These are phyloP conservation scores for Florisuga fusca DNA, from an alignment of 2,797 vertebrate species.

Conservation along the genomic window DNA sequence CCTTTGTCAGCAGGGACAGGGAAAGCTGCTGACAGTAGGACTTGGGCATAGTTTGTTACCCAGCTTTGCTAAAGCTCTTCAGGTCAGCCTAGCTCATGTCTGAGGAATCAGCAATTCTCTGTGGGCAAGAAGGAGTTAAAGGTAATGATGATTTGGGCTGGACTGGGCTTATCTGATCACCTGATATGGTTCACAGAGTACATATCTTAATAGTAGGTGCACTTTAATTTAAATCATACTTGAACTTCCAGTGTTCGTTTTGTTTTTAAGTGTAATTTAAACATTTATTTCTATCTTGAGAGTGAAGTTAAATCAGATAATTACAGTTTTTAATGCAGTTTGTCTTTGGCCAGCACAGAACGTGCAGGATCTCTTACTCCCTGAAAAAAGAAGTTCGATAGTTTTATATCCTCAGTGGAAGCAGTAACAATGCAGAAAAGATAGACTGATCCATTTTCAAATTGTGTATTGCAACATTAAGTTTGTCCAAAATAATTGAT, in stretches of 20 bases:
- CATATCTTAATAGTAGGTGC: not conserved
- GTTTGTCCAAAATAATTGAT: not conserved
- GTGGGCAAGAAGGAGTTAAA: not conserved
- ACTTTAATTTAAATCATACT: not conserved
- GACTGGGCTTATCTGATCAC: not conserved
- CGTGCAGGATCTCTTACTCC: not conserved
- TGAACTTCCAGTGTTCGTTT: not conserved
- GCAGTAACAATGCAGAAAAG: not conserved
- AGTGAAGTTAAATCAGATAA: not conserved
- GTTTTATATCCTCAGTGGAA: not conserved
- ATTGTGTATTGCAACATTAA: not conserved
- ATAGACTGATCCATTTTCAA: not conserved
- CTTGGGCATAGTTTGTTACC: not conserved
- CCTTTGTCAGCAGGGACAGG: not conserved
- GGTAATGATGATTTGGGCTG: not conserved
- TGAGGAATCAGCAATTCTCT: not conserved
- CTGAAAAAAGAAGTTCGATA: not conserved
- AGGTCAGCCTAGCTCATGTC: not conserved
- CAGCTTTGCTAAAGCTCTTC: not conserved
- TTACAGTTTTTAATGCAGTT: not conserved
- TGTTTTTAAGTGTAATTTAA: not conserved
- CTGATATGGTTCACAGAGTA: not conserved
- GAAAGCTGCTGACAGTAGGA: not conserved
- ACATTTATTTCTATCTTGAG: not conserved
- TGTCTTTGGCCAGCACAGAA: not conserved